Conservation (phyloP, 1,140 invertebrate genomes). For the Zaprionus vittiger region DNA sequence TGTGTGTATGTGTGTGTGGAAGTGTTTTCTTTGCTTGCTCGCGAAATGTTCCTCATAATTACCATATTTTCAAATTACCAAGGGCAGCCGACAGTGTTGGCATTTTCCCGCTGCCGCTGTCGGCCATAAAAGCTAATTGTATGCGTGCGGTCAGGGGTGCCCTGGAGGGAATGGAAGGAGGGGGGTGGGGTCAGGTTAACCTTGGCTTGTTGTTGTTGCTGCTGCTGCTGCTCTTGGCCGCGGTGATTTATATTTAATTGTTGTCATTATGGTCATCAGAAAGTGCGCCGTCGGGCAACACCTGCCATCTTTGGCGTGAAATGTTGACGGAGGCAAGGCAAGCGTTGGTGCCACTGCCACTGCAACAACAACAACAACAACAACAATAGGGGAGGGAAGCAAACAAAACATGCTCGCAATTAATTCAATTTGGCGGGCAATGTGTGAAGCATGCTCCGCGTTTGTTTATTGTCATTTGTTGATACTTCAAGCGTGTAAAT, state of each 20-base stretch:
- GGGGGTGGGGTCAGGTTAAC: conserved; percentile 28
- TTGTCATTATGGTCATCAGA: conserved; percentile 82
- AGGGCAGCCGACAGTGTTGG: conserved; percentile 32
- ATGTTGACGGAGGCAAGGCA: not conserved
- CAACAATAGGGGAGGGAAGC: not conserved
- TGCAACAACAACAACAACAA: conserved; percentile 2
- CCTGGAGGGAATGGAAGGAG: not conserved
- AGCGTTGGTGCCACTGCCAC: conserved; percentile 5
- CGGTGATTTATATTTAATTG: conserved; percentile 82
- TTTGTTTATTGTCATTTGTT: conserved; percentile 49
- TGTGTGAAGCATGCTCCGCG: conserved; percentile 29
- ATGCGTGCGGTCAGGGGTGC: conserved; percentile 51
- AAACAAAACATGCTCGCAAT: conserved; percentile 41
- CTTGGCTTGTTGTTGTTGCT: conserved; percentile 57
- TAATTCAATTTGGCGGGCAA: conserved; percentile 50
- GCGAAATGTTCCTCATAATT: conserved; percentile 71
- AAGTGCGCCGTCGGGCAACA: conserved; percentile 31
- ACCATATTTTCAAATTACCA: conserved; percentile 83
- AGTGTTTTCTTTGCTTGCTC: conserved; percentile 16
- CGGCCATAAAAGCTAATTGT: conserved; percentile 81
- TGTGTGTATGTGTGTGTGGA: not conserved
- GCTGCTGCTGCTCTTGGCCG: conserved; percentile 1
- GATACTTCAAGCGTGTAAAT: conserved; percentile 46
- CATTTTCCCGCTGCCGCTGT: conserved; percentile 52
- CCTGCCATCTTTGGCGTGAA: conserved; percentile 29